Conservation (phyloP, 2,113 vertebrate genomes). For the Phocoena phocoena region DNA sequence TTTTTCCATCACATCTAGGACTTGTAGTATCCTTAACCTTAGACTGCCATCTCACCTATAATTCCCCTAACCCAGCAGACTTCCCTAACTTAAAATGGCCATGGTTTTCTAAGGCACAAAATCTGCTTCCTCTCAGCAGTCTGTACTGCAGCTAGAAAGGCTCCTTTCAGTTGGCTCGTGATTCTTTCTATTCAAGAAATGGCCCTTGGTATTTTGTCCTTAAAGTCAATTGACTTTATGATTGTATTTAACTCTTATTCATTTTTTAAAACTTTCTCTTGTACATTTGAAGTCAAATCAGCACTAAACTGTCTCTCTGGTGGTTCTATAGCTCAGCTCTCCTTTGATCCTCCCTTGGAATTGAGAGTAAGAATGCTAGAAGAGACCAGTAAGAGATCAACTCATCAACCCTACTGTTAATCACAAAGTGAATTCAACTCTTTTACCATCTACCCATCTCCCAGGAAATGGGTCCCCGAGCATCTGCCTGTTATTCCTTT, state of each 20-base stretch:
- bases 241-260: slow-evolving; percentile 30
- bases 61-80: not conserved
- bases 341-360: not conserved
- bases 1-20: not conserved
- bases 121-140: not conserved
- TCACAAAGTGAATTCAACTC: slow-evolving; percentile 35
- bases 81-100: not conserved
- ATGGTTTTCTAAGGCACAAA: not conserved
- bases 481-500: slow-evolving; percentile 9
- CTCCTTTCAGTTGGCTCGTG: not conserved
- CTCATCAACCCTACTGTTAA: not conserved
- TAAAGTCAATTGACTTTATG: slow-evolving; percentile 34
- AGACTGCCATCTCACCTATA: not conserved
- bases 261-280: not conserved
- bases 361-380: not conserved
- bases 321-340: not conserved
- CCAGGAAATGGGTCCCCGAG: not conserved
- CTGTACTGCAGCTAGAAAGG: not conserved
- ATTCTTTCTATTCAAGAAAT: not conserved
- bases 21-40: not conserved
- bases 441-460: slow-evolving; percentile 6
- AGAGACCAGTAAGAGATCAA: not conserved
- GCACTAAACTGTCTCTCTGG: not conserved
- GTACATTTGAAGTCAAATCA: not conserved
- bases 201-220: slow-evolving; percentile 33